Conservation (phyloP, 2,113 vertebrate species). For the cattle (Bos taurus) region ARS-UCD2.0 NC_037345.1:60744501-60745000, state of each 20-base stretch:
- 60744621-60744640: background rate
- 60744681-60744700: background rate
- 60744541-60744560: background rate
- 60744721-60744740: background rate
- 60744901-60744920: background rate
- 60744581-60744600: background rate
- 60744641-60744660: background rate
- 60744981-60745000: background rate
- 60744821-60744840: background rate
- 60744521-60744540: background rate
- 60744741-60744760: too few relatives aligned
- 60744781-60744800: background rate
- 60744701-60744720: background rate
- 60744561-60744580: background rate
- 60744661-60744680: background rate
- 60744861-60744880: rapidly evolving
- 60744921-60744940: background rate
- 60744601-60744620: background rate
- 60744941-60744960: background rate
- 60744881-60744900: background rate
- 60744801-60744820: background rate
- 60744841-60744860: background rate
- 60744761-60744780: background rate
- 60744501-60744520: background rate
- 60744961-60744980: background rate